Evolutionary conservation across 53 echinoderm and acorn worm genomes (phyloP).

Genomic region (Temnopleurus reevesii): DNA sequence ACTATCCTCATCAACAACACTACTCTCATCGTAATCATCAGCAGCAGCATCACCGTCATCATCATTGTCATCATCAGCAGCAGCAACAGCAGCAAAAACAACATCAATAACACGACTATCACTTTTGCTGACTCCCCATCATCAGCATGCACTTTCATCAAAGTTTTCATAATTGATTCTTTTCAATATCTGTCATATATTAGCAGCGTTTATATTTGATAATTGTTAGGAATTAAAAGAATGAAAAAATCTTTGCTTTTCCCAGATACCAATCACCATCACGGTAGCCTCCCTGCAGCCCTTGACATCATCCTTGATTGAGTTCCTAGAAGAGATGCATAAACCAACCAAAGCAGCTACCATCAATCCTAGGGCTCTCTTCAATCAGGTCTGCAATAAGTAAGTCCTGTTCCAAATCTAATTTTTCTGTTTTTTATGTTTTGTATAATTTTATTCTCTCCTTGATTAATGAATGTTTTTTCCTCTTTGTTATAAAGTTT

Average conservation of each 20-base stretch:
- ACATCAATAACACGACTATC: no score
- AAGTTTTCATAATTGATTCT: no score
- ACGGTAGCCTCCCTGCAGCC: conserved; percentile 75
- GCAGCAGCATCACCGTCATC: no score
- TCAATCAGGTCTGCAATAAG: conserved; percentile 97
- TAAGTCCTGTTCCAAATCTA: conserved; percentile 44
- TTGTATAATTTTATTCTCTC: not conserved
- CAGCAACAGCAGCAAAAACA: no score
- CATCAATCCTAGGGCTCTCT: conserved; percentile 87
- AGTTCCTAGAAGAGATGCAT: conserved; percentile 92
- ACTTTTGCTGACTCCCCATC: no score
- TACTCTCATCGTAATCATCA: no score
- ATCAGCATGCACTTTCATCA: no score
- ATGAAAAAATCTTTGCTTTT: not conserved
- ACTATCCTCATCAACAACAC: not conserved
- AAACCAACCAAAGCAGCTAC: conserved; percentile 69
- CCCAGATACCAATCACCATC: conserved; percentile 69
- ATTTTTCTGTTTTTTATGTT: not conserved
- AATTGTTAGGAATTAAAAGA: no score
- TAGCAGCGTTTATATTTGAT: no score
- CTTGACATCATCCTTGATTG: conserved; percentile 78
- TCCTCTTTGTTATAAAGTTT: no score
- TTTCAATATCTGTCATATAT: no score
- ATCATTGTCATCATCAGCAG: no score
- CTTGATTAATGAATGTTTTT: not conserved